A percentile compares a stretch with the other conserved stretches of the same genome.
Conservation (phyloP, 2,797 vertebrate species). For the Cygnus olor region DNA sequence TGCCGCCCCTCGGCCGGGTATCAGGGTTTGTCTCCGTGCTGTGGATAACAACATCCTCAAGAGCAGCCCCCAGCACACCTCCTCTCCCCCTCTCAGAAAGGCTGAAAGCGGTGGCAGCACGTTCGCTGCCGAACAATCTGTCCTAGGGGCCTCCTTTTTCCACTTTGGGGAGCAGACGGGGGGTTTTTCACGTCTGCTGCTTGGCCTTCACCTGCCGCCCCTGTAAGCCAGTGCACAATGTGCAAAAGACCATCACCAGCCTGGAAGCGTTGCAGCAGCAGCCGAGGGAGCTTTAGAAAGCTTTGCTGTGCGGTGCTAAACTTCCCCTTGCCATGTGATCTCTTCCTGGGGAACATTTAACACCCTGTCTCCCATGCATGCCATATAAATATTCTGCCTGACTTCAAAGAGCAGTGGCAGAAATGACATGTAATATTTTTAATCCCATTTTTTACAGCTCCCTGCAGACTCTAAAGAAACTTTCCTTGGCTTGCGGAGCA, state of each 20-base stretch:
- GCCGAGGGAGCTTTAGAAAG: slow-evolving; percentile 30
- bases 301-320: slow-evolving; percentile 15
- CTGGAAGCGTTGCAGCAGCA: slow-evolving; percentile 19
- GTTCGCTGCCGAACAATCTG: not conserved
- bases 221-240: rapidly evolving
- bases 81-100: not conserved
- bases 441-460: slow-evolving; percentile 71
- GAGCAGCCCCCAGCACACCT: not conserved
- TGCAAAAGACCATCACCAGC: not conserved
- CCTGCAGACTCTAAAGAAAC: slow-evolving; percentile 68
- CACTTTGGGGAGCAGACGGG: not conserved
- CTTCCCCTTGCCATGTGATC: slow-evolving; percentile 59
- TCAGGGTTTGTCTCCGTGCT: not conserved
- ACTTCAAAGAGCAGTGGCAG: slow-evolving; percentile 67
- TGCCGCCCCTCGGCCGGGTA: not conserved
- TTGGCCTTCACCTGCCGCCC: slow-evolving; percentile 33
- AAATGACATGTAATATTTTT: slow-evolving; percentile 69
- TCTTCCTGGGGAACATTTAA: slow-evolving; percentile 62
- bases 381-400: slow-evolving; percentile 57
- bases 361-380: slow-evolving; percentile 61
- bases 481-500: slow-evolving; percentile 51
- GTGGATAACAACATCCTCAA: not conserved
- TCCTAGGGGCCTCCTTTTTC: not conserved
- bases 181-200: slow-evolving; percentile 4
- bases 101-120: not conserved